Evolutionary conservation across 2,888 invertebrate species (phyloP).

Genomic region (Leptarthrus brevirostris): DNA sequence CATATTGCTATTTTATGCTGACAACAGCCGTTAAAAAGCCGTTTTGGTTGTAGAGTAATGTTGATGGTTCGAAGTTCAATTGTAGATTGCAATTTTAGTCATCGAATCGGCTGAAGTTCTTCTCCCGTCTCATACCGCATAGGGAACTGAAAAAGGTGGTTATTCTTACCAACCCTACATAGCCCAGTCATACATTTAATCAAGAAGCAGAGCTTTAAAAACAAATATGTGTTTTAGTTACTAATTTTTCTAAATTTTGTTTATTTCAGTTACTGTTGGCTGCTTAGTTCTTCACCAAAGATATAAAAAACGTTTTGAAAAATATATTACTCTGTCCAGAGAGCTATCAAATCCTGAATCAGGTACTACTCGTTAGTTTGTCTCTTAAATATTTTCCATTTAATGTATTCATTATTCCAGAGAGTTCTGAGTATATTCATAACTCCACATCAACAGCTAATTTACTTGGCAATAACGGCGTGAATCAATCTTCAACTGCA

Average conservation of each 20-base stretch:
- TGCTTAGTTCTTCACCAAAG: conserved; percentile 86
- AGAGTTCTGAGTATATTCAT: neutral
- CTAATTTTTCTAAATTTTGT: conserved; percentile 43
- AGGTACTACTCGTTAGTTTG: conserved; percentile 58
- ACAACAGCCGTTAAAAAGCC: no score
- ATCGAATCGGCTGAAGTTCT: no score
- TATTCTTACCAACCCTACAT: no score
- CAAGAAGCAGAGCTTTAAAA: neutral
- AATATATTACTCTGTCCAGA: conserved; percentile 73
- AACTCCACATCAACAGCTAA: conserved; percentile 62
- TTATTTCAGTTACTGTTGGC: conserved; percentile 77
- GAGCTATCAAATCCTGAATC: conserved; percentile 70
- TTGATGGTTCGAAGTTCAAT: no score
- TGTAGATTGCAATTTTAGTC: no score
- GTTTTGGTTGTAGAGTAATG: no score
- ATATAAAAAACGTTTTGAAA: conserved; percentile 77
- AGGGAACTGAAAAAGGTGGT: no score
- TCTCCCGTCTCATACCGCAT: no score
- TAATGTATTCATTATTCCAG: neutral
- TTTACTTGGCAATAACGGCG: conserved; percentile 59
- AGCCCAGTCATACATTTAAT: no score
- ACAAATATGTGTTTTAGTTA: neutral
- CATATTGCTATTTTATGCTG: no score
- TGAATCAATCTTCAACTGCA: conserved; percentile 55
- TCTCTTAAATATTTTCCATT: neutral